Conservation (phyloP, 2,888 invertebrate species). For the Acanthosepion pharaonis region DNA sequence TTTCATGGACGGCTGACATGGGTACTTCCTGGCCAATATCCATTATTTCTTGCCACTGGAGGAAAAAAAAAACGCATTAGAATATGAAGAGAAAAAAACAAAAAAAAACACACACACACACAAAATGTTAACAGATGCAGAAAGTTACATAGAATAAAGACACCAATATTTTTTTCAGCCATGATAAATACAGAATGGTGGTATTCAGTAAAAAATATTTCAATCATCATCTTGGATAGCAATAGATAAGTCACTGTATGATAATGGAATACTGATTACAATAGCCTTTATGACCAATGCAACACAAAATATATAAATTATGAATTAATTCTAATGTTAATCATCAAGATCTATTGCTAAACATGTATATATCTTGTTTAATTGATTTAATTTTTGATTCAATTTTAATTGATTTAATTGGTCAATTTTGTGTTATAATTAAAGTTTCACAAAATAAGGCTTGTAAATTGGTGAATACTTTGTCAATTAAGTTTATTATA, state of each 20-base stretch:
- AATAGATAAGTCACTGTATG: too few species aligned
- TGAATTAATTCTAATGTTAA: too few species aligned
- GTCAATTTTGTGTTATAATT: too few species aligned
- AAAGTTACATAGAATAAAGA: background rate
- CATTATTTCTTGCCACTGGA: constrained; percentile 73
- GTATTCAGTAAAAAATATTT: background rate
- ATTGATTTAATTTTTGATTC: background rate
- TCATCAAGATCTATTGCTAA: too few species aligned
- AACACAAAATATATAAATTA: too few species aligned
- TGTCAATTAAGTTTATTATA: background rate
- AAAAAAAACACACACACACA: background rate
- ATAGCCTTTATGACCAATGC: too few species aligned
- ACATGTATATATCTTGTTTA: too few species aligned
- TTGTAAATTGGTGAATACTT: background rate
- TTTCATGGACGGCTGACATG: constrained; percentile 63
- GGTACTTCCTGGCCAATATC: constrained; percentile 61
- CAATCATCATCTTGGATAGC: background rate
- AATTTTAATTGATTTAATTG: background rate
- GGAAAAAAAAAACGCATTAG: background rate
- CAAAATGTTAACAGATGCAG: background rate
- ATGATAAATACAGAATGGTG: background rate
- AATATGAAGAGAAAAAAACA: background rate
- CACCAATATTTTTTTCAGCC: background rate
- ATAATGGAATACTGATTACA: too few species aligned
- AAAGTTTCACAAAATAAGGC: background rate